Evolutionary conservation across 2,888 invertebrate species (phyloP), one percentile per base, ranked within the genome.

Genomic region (Diarsia rubi): DNA sequence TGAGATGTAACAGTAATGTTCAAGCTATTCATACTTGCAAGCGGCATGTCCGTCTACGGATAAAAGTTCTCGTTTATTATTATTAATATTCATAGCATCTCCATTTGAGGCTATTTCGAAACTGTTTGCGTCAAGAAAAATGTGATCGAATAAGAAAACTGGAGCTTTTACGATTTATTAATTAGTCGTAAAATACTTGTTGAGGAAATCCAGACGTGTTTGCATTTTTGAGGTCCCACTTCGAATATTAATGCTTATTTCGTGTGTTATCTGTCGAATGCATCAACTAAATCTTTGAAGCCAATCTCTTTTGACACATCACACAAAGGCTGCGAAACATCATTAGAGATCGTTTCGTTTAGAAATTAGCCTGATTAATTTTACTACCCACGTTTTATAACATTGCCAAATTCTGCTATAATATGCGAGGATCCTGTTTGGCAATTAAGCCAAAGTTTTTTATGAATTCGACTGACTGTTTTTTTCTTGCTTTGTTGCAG

Each of bases 401-500:
- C 49, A 14, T 71, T 79, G 71, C 71, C 57, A 78, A 67, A 62
- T 47, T 59, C 57, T 62, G 42, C 16, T 64, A 21, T 27, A 75
- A 69, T 74, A 69, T 64, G 63, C 31, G 14, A 49, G 21, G 37
- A 83, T 86, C 83, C 77, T 83, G 72, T 83, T 86, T 70, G 31
- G 49, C 21, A 70, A 82, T 69, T 63, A 79, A 79, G 83, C 12
- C n/a, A 64, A 49, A 62, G 67, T 44, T 59, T 75, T n/a, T 64
- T 62, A 62, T 71, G 71, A 63, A 37, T 71, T 54, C 31, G 42
- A n/a, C 82, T 85, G 62, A 82, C 42, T 52, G 42, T 69, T 78
- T 54, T 47, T 71, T 59, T 59, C 19, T 72, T 66, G 68, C 44
- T 76, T 81, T 74, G 84, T 42, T 45, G 75, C 97, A 98, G 97